These are phyloP conservation scores for Avahi laniger DNA, from an alignment of 2,797 vertebrate species.

Conservation along the genomic window DNA sequence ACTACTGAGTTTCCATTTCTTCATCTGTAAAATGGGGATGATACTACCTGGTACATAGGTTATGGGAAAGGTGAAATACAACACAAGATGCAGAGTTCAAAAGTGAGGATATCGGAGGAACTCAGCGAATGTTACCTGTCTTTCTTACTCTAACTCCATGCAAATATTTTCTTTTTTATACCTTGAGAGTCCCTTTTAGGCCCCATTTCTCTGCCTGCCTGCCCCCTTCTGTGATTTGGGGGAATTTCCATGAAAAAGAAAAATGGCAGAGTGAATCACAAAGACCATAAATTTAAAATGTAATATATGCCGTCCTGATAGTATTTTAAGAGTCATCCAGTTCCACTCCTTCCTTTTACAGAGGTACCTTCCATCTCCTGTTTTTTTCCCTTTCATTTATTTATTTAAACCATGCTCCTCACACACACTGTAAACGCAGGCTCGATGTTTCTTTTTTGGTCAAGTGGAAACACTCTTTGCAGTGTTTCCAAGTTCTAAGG, in stretches of 20 bases:
- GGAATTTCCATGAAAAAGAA: neutral
- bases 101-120: neutral
- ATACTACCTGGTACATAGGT: neutral
- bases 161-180: neutral
- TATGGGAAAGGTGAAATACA: neutral
- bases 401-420: neutral
- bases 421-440: neutral
- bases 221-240: neutral
- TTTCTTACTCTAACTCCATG: neutral
- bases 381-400: neutral
- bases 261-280: neutral
- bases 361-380: neutral
- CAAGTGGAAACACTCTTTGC: neutral
- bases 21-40: neutral
- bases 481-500: neutral
- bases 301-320: too few species aligned
- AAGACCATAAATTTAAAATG: neutral
- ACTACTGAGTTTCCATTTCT: neutral
- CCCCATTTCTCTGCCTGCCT: neutral
- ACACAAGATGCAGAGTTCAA: neutral
- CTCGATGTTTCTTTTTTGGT: neutral
- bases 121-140: neutral
- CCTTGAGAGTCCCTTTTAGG: neutral
- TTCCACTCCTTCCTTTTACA: neutral
- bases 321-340: neutral